Base-by-base conservation (phyloP, 64 coral and sea anemone genomes). In the Pocillopora verrucosa region DNA sequence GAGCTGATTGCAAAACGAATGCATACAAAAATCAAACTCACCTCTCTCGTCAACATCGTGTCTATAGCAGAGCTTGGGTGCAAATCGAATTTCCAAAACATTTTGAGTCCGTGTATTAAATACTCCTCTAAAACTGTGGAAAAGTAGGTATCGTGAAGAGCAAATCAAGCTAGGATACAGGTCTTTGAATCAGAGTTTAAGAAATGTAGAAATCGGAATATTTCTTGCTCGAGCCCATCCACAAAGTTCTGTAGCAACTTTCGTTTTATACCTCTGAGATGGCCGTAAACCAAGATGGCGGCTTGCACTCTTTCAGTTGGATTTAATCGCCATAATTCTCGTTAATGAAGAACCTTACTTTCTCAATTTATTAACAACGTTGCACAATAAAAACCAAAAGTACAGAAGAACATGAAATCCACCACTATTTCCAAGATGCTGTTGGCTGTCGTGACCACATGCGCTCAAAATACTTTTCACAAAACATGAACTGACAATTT, bases 11-110 rank as follows among this genome's bases (percentile, higher is more conserved):
- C 17, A 88, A 88, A 76, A 36, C 73, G 17, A 11, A 11, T 57
- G 69, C 22, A 75, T 88, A 62, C 11, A 30, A 37, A 22, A 74
- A 17, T 51, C 9, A 59, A 80, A 90, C 91, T 96, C 51, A 96
- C 97, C 94, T 99, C 97, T 92, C 93, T 99, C 58, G 88, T 82
- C 24, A 99, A 88, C 74, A 99, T 90, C 16, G 97, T 93, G 86
- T 99, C 97, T 56, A 99, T 92, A 16, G 97, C 94, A 34, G 97
- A 95, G 12, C 61, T 91, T 0, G 97, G 97, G 56, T 95, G 93
- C 88, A 99, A 89, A 61, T 99, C 97, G 68, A 99, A 99, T 88
- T 95, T 99, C 97, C 97, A 99, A 95, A 99, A 99, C 97, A 99
- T 99, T 75, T 80, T 83, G 83, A 58, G 88, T 91, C 80, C 26